Conservation (phyloP, 2,113 vertebrate species). For the Todiramphus chloris region DNA sequence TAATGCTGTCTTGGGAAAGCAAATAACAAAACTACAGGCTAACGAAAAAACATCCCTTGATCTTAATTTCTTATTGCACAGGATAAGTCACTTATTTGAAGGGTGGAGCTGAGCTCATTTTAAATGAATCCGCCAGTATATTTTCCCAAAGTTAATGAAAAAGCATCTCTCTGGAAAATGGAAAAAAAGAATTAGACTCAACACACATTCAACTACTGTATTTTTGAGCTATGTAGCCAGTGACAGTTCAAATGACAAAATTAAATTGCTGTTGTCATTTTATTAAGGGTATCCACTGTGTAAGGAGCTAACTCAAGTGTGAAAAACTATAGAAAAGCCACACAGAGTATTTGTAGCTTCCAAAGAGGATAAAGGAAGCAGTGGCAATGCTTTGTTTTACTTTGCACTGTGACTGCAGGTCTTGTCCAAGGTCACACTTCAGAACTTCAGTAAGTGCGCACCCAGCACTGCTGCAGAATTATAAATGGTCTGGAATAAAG, state of each 20-base stretch:
- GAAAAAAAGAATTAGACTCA: slow-evolving; percentile 97
- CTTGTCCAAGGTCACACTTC: slow-evolving; percentile 84
- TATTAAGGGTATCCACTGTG: slow-evolving; percentile 98
- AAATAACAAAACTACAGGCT: slow-evolving; percentile 92
- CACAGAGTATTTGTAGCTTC: slow-evolving; percentile 88
- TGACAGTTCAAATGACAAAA: slow-evolving; percentile 96
- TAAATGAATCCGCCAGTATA: slow-evolving; percentile 99
- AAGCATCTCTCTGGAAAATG: slow-evolving; percentile 99
- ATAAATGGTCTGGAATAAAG: slow-evolving; percentile 80
- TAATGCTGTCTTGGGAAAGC: slow-evolving; percentile 80
- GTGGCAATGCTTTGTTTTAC: slow-evolving; percentile 82
- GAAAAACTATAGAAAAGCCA: slow-evolving; percentile 87
- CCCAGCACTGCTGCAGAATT: slow-evolving; percentile 77
- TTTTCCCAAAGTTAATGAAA: slow-evolving; percentile 99
- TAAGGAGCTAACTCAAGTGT: slow-evolving; percentile 94
- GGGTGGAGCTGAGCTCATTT: slow-evolving; percentile 95
- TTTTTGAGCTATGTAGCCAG: slow-evolving; percentile 94
- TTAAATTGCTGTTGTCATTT: slow-evolving; percentile 99
- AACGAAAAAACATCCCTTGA: slow-evolving; percentile 96
- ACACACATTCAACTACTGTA: slow-evolving; percentile 96
- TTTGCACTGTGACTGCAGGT: slow-evolving; percentile 81
- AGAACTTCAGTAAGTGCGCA: slow-evolving; percentile 72
- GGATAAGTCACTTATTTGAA: slow-evolving; percentile 92
- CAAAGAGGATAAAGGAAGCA: slow-evolving; percentile 76
- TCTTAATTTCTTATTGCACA: slow-evolving; percentile 99